Evolutionary conservation across 2,113 vertebrate species (phyloP), one percentile per base, ranked within the genome.

Genomic region (Carassius auratus): DNA sequence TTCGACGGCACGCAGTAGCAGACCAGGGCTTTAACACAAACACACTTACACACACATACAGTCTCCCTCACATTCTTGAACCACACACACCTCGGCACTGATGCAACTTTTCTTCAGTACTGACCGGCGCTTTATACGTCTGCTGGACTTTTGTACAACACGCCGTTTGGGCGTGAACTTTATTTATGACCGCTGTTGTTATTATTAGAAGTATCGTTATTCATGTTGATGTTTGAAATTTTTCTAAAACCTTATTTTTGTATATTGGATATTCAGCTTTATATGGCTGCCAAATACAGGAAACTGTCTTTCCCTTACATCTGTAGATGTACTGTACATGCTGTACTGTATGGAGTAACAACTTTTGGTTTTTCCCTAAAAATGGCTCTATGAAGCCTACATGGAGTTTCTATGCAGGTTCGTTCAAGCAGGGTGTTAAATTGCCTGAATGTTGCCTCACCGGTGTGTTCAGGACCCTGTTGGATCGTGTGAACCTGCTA

Each of bases 1-100:
- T 90, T 88, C 94, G 45, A 89, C 95, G 85, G 92, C 96, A 84
- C 95, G 94, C 90, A 95, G 92, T 92, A 96, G 92, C 93, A 96
- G 94, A 92, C 94, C 95, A 79, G 95, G 96, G 85, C 91, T 95
- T 75, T 96, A 94, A 92, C 0, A 8, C 82, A 87, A 0, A 75
- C 88, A 74, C 84, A 76, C 71, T 23, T 38, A 59, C 42, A 38
- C 66, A 66, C 45, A 23, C 66, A 66, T 36, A 23, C 21, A 14
- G 36, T 23, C 50, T n/a, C 38, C 45, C 19, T 61, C 23, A 8
- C 21, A 50, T 84, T 80, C 61, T 84, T 80, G 75, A 61, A 50
- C 42, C 19, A 62, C 61, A 84, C 83, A 0, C 68, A 48, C 59
- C 59, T 55, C 61, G 69, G 74, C 61, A 66, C 45, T 78, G 61